These are phyloP conservation scores for Caiman crocodilus DNA, from an alignment of 2,797 vertebrate genomes.

Conservation along the genomic window DNA sequence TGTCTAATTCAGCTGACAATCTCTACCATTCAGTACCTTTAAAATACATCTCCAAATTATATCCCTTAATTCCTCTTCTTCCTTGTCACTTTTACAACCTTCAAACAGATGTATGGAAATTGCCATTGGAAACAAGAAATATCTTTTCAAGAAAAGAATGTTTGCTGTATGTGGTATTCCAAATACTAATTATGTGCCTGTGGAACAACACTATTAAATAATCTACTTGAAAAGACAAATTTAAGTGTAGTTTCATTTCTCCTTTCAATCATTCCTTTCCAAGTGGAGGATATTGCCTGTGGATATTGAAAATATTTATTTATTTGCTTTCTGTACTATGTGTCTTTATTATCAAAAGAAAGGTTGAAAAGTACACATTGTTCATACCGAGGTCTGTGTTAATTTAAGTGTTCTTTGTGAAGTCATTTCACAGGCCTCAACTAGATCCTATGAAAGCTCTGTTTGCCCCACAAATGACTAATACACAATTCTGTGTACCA, in stretches of 20 bases:
- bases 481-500: neutral
- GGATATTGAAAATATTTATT: neutral
- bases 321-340: neutral
- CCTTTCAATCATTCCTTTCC: neutral
- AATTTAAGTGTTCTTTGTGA: neutral
- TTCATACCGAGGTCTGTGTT: neutral
- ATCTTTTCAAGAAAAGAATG: neutral
- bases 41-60: too few species aligned
- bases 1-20: neutral
- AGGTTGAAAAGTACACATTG: neutral
- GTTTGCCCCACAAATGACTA: neutral
- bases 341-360: neutral
- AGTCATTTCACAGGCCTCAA: neutral
- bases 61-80: neutral
- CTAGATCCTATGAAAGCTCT: neutral
- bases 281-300: too few species aligned
- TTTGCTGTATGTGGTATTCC: neutral
- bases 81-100: neutral
- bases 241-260: neutral
- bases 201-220: neutral
- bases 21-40: neutral
- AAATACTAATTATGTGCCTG: neutral
- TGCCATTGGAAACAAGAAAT: neutral
- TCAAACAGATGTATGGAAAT: neutral
- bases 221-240: neutral